Evolutionary conservation across 1,140 invertebrate species (phyloP).

Genomic region (Hylaeus anthracinus): DNA sequence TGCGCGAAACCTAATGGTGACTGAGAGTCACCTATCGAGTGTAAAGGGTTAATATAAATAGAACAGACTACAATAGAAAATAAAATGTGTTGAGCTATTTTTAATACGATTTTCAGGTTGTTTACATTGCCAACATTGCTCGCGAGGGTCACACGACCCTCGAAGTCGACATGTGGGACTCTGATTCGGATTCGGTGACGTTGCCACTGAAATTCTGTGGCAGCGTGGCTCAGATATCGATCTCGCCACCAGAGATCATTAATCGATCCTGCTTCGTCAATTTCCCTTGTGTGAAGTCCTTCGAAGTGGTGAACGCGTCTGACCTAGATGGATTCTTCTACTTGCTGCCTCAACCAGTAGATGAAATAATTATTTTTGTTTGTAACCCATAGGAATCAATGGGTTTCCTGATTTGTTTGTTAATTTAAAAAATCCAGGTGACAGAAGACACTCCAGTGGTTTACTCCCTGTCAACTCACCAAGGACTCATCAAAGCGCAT

Average conservation of each 20-base stretch:
- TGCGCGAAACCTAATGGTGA: too few relatives aligned
- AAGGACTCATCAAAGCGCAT: slow-evolving; percentile 67
- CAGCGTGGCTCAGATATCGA: slow-evolving; percentile 54
- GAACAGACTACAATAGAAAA: too few relatives aligned
- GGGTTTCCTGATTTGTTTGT: too few relatives aligned
- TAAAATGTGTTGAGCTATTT: too few relatives aligned
- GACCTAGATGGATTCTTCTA: slow-evolving; percentile 72
- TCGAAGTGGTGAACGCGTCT: slow-evolving; percentile 68
- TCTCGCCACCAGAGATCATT: slow-evolving; percentile 63
- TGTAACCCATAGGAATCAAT: neutral
- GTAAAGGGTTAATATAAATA: too few relatives aligned
- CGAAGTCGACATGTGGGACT: slow-evolving; percentile 64
- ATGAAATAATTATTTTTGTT: neutral
- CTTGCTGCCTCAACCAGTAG: slow-evolving; percentile 69
- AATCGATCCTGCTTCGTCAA: slow-evolving; percentile 71
- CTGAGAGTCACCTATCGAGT: too few relatives aligned
- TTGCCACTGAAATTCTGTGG: slow-evolving; percentile 65
- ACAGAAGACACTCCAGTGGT: slow-evolving; percentile 38
- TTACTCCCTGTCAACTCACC: slow-evolving; percentile 63
- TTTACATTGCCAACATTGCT: slow-evolving; percentile 66
- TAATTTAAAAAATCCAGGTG: slow-evolving; percentile 40
- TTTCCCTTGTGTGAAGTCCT: slow-evolving; percentile 60
- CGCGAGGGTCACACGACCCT: slow-evolving; percentile 53
- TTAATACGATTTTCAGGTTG: slow-evolving; percentile 50
- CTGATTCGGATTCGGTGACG: slow-evolving; percentile 61